Evolutionary conservation across 2,888 invertebrate species (phyloP), one percentile per base, ranked within the genome.

Genomic region (Cylindroiulus punctatus): DNA sequence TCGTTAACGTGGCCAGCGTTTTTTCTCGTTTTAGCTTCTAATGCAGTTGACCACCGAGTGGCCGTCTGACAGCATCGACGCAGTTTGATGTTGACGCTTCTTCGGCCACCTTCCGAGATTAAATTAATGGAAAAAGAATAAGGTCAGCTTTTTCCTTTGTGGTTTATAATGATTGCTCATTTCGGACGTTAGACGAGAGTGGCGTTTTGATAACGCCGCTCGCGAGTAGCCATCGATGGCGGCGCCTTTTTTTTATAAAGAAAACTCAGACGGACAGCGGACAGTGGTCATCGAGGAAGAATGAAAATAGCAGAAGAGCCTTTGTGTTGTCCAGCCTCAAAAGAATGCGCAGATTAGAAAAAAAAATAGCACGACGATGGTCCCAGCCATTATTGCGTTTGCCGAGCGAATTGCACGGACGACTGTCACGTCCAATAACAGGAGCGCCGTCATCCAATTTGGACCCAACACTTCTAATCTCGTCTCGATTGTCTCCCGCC

Each of bases 101-200:
- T 76, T 76, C 76, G 76, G 76, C 76, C 76, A 76, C 76, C 76
- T 76, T 30, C 30, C 76, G 30, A 76, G 76, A 76, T 76, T 76
- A 76, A 76, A 76, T 76, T 76, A 76, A 76, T 76, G 76, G 30
- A 76, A 76, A 76, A 76, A 76, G 76, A 76, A 76, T 76, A 26
- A 76, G 76, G 76, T 76, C 76, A 76, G 76, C 76, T 76, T 76
- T 76, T 76, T 76, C 76, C 26, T 76, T 76, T 76, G 76, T 76
- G 76, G 76, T 76, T 76, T 76, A 76, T 76, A 76, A 76, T 76
- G 76, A 76, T 76, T 76, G 76, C 76, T 76, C 76, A 30, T 76
- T 76, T 76, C 30, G 30, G 76, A 76, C 76, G 76, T 76, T 76
- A 30, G 76, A 76, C 76, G 17, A 30, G 76, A 76, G 76, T 76